A percentile compares a stretch with the other conserved stretches of the same genome.
phyloP scores from a whole-genome alignment of 2,888 invertebrate genomes.

The Nysson spinosus region DNA sequence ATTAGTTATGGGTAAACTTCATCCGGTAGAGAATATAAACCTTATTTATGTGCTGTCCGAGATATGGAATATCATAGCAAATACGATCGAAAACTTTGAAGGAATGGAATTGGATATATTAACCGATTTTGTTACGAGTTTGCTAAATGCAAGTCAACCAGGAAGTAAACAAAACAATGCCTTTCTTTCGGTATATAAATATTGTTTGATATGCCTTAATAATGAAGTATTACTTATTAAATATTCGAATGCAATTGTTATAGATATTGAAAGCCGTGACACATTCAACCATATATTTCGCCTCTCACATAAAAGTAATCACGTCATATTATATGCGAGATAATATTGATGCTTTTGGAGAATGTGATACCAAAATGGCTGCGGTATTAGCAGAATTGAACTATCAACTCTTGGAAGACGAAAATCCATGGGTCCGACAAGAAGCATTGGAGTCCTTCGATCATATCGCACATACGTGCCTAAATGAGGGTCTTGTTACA shows the following conservation, averaged over 20 bases:
- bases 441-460: conserved; percentile 71
- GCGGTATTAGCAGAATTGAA: conserved; percentile 59
- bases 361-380: conserved; percentile 18
- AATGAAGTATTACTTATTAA: not conserved
- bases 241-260: conserved; percentile 11
- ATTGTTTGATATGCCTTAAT: not conserved
- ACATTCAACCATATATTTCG: conserved; percentile 39
- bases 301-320: conserved; percentile 52
- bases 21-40: conserved; percentile 33
- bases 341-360: conserved; percentile 31
- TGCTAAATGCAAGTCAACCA: conserved; percentile 51
- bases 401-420: conserved; percentile 61
- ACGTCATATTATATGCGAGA: conserved; percentile 55
- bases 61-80: conserved; percentile 61
- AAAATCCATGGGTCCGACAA: conserved; percentile 64
- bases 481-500: conserved; percentile 62
- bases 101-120: conserved; percentile 54
- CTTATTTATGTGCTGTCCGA: conserved; percentile 41
- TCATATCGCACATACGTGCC: conserved; percentile 58
- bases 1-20: conserved; percentile 8
- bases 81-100: conserved; percentile 58
- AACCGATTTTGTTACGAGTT: conserved; percentile 53
- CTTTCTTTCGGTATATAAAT: conserved; percentile 46
- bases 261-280: conserved; percentile 60
- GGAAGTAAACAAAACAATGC: conserved; percentile 39